Conservation (phyloP, 2,888 invertebrate genomes). For the Pherbina coryleti region DNA sequence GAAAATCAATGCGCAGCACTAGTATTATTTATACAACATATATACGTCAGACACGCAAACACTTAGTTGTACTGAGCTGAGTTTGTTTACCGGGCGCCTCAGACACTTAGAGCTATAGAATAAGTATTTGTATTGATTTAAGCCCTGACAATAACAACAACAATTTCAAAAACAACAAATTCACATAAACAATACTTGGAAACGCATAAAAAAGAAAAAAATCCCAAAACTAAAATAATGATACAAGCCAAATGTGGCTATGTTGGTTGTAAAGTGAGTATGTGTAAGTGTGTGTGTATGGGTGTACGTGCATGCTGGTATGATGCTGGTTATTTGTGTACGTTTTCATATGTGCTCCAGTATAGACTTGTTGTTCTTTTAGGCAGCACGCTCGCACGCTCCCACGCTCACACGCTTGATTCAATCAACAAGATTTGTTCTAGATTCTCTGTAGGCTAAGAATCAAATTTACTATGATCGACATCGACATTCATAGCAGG, state of each 20-base stretch:
- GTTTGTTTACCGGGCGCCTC: no score
- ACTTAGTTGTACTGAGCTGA: no score
- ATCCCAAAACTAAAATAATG: conserved; percentile 9
- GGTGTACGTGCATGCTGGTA: background rate
- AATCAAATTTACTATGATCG: background rate
- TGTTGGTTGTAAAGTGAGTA: background rate
- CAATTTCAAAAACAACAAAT: background rate
- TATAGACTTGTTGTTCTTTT: background rate
- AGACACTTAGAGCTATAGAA: background rate
- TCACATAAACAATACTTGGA: background rate
- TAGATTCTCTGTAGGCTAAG: background rate
- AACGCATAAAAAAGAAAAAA: background rate
- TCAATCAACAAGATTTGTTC: conserved; percentile 11
- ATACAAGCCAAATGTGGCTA: background rate
- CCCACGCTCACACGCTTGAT: background rate
- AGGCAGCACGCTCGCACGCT: background rate
- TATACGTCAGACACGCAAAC: no score
- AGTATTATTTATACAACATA: no score
- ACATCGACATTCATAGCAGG: no score
- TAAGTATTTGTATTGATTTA: background rate
- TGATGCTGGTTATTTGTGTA: background rate
- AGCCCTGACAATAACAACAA: background rate
- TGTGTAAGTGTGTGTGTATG: background rate
- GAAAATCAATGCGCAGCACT: background rate
- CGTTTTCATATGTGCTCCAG: background rate